Base-by-base conservation (phyloP, 1,140 invertebrate genomes). In the Catajapyx aquilonaris region DNA sequence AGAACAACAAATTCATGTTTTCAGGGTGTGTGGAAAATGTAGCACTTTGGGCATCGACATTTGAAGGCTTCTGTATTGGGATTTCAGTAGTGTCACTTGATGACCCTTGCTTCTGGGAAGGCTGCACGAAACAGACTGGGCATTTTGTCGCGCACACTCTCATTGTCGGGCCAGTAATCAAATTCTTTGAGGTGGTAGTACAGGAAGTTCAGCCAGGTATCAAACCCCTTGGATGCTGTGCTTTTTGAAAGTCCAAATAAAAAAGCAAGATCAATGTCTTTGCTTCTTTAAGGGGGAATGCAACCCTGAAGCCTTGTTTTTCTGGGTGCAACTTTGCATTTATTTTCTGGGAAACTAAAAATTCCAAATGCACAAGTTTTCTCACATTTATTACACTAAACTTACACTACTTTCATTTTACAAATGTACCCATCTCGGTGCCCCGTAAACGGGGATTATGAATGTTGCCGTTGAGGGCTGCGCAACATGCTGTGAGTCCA, bases 31-130 rank as follows among this genome's bases (percentile, higher is more conserved):
- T 41, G 16, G 45, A 51, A 38, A 49, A 53, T 11, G 48, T 49
- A 34, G 44, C 44, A 35, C 50, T 47, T 37, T 54, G 48, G 20
- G 46, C 40, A 25, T 31, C 41, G 31, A 44, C 43, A 39, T 38
- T 38, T 15, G 31, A 19, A 11, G 42, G 41, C 25, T 46, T 44
- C 11, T 44, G 33, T 16, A 52, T 42, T 4, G 45, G 46, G 19
- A 44, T 48, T 44, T 53, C 48, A 18, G 46, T 49, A 11, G 37
- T 43, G 46, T 54, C 51, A 25, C 51, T n/a, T 25, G 17, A 49
- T 51, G 4, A 52, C 46, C 32, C 47, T 35, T 31, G 50, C 50
- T 9, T 20, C 40, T 22, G 48, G 44, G 46, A 43, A 50, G 5
- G 47, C 30, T 31, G 19, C 35, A 37, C 43, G 46, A 30, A 52